phyloP scores from a whole-genome alignment of 2,113 vertebrate genomes.

The Corydoras sp. region DNA sequence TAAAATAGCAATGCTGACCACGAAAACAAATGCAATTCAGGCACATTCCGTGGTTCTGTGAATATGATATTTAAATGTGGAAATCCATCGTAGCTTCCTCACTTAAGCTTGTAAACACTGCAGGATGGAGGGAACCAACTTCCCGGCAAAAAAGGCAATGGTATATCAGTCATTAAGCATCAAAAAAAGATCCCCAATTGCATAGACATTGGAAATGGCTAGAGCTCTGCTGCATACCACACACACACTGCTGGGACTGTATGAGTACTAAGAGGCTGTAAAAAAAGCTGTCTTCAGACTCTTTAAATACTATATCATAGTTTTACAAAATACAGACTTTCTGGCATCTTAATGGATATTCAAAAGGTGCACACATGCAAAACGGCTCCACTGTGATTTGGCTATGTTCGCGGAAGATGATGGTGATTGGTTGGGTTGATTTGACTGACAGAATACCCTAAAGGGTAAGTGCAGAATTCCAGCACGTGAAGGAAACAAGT shows the following conservation, averaged over 20 bases:
- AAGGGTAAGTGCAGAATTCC: slow-evolving; percentile 47
- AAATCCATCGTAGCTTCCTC: slow-evolving; percentile 24
- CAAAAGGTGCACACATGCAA: slow-evolving; percentile 21
- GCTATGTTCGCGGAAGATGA: slow-evolving; percentile 32
- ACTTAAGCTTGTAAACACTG: slow-evolving; percentile 38
- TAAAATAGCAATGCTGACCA: slow-evolving; percentile 19
- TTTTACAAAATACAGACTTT: slow-evolving; percentile 46
- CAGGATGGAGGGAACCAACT: slow-evolving; percentile 51
- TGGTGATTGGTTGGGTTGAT: slow-evolving; percentile 45
- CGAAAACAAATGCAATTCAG: slow-evolving; percentile 30
- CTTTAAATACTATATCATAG: slow-evolving; percentile 17
- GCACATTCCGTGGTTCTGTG: slow-evolving; percentile 30
- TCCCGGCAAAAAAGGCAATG: slow-evolving; percentile 50
- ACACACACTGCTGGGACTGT: slow-evolving; percentile 48
- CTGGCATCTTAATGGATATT: slow-evolving; percentile 42
- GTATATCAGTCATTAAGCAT: slow-evolving; percentile 27
- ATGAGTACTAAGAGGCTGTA: slow-evolving; percentile 28
- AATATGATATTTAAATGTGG: slow-evolving; percentile 8
- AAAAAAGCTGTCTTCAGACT: slow-evolving; percentile 7
- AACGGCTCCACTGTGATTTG: slow-evolving; percentile 22
- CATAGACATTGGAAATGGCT: slow-evolving; percentile 68
- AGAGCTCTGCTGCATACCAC: slow-evolving; percentile 59
- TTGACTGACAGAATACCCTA: slow-evolving; percentile 37
- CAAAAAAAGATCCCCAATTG: slow-evolving; percentile 56
- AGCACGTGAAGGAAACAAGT: slow-evolving; percentile 53